phyloP scores from a whole-genome alignment of 2,113 vertebrate species.

The Ceyx melanurus region DNA sequence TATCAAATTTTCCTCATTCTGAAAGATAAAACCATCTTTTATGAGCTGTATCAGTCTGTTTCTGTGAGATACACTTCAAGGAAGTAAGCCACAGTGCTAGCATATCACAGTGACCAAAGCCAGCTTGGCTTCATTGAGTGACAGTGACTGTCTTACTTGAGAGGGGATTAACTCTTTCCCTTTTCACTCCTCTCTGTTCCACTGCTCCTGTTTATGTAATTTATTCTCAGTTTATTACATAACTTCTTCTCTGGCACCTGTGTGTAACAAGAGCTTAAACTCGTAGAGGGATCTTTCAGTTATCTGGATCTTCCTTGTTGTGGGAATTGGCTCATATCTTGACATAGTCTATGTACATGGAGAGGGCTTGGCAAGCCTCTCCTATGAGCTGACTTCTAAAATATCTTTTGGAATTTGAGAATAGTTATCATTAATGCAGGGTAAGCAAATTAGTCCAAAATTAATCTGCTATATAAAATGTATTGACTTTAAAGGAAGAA shows the following conservation, averaged over 20 bases:
- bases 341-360: background rate
- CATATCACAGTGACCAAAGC: background rate
- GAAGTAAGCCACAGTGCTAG: background rate
- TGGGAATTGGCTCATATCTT: background rate
- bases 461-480: background rate
- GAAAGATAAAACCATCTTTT: background rate
- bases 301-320: background rate
- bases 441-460: background rate
- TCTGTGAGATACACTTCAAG: background rate
- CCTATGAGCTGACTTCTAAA: background rate
- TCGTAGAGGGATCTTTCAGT: background rate
- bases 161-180: background rate
- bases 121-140: background rate
- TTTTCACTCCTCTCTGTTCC: background rate
- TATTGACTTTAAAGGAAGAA: background rate
- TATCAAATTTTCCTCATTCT: background rate
- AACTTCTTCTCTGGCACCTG: background rate
- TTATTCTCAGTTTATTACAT: conserved; percentile 3
- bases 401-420: background rate
- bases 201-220: conserved; percentile 16
- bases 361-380: background rate
- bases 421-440: background rate
- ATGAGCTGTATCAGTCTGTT: background rate
- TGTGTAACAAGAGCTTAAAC: background rate
- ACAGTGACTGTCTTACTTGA: background rate